A percentile compares a stretch with the other conserved stretches of the same genome.
Conservation (phyloP, 2,888 invertebrate species). For the Aromia moschata region DNA sequence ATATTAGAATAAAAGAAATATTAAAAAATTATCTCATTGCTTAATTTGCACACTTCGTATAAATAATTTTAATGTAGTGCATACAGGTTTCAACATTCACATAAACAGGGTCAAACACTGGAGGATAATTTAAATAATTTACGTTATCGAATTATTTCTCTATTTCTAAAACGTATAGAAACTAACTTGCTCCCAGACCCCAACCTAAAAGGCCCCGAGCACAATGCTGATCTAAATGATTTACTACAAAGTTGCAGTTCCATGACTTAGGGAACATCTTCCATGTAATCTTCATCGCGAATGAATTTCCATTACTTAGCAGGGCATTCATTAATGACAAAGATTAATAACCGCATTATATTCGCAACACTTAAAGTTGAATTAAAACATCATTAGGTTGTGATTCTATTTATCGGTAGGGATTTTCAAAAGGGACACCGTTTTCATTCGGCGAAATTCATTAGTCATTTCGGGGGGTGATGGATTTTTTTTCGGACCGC, state of each 20-base stretch:
- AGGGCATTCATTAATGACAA: slow-evolving; percentile 29
- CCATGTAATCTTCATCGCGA: slow-evolving; percentile 28
- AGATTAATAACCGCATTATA: slow-evolving; percentile 31
- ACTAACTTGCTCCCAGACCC: too few relatives aligned
- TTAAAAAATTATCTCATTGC: too few relatives aligned
- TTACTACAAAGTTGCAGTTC: slow-evolving; percentile 29
- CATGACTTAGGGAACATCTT: slow-evolving; percentile 29
- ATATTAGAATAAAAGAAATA: too few relatives aligned
- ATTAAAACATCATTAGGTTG: slow-evolving; percentile 29
- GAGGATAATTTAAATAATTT: too few relatives aligned
- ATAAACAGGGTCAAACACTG: too few relatives aligned
- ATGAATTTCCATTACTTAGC: slow-evolving; percentile 30
- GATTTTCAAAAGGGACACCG: slow-evolving; percentile 16
- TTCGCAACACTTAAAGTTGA: slow-evolving; percentile 25
- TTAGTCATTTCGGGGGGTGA: slow-evolving; percentile 7
- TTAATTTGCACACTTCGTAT: too few relatives aligned
- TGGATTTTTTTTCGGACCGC: background rate
- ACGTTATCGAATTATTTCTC: too few relatives aligned
- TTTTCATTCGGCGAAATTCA: slow-evolving; percentile 7
- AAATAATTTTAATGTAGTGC: too few relatives aligned
- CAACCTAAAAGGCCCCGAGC: too few relatives aligned
- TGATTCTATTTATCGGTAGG: slow-evolving; percentile 19
- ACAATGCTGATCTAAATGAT: slow-evolving; percentile 30
- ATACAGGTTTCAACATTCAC: too few relatives aligned
- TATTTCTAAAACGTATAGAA: too few relatives aligned